Percentiles rank a stretch among this genome's conserved stretches.
These are phyloP conservation scores for Euura saliciscinereae DNA, from an alignment of 1,140 invertebrate genomes.

Conservation along the genomic window DNA sequence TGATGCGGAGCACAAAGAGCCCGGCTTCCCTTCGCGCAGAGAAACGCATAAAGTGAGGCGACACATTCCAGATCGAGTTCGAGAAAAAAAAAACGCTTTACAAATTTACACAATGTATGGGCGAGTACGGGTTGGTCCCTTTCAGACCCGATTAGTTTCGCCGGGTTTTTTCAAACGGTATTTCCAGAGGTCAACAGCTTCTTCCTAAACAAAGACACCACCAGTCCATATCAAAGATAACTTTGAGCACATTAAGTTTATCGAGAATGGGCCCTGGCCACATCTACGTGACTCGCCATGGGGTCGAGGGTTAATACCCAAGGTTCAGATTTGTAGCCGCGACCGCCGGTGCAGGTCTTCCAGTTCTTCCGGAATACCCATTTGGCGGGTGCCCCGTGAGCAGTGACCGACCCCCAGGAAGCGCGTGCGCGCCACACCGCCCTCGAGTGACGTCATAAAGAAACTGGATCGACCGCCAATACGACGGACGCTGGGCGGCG, in stretches of 20 bases:
- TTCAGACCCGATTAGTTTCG: no score
- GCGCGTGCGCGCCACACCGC: conserved; percentile 11
- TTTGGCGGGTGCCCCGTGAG: not conserved
- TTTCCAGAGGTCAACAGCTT: no score
- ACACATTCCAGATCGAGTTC: no score
- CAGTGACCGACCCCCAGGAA: conserved; percentile 1
- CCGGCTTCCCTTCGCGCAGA: no score
- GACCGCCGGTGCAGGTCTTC: not conserved
- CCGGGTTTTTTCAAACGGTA: no score
- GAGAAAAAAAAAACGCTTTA: no score
- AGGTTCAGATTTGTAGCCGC: not conserved
- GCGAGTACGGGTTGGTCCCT: no score
- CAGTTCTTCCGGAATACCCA: not conserved
- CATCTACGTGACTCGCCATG: not conserved
- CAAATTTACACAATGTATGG: no score
- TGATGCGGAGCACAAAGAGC: not conserved
- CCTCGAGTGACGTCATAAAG: conserved; percentile 12
- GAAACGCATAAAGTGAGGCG: no score
- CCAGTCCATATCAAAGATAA: not conserved
- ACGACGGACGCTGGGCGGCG: conserved; percentile 14
- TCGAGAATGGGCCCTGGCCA: not conserved
- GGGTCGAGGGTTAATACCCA: not conserved
- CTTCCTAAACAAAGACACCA: no score
- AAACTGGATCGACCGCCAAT: conserved; percentile 15
- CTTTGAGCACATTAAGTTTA: not conserved